Conservation (phyloP, 2,113 vertebrate species). For the Prionailurus bengalensis region DNA sequence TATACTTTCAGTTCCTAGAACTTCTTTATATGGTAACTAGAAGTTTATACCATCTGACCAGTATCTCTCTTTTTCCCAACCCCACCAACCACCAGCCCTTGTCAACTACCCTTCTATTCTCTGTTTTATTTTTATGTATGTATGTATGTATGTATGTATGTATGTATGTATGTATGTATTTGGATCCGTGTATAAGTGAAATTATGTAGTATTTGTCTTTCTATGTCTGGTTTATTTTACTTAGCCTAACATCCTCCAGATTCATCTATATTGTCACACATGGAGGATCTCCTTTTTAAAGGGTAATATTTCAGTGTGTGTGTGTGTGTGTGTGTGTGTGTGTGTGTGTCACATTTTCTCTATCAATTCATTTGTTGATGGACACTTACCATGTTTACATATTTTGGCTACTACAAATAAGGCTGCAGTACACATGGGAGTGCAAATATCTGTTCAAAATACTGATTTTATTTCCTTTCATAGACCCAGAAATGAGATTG, state of each 20-base stretch:
- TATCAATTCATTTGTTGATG: background rate
- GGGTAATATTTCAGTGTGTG: background rate
- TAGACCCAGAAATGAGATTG: background rate
- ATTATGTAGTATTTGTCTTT: background rate
- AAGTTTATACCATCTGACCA: background rate
- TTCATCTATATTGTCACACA: background rate
- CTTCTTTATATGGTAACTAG: background rate
- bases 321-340: background rate
- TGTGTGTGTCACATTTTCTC: background rate
- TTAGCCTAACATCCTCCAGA: background rate
- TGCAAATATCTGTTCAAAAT: background rate
- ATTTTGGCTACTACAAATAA: background rate
- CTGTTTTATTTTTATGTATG: too few relatives aligned
- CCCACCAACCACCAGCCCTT: fast-evolving
- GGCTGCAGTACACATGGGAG: background rate
- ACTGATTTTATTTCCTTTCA: background rate
- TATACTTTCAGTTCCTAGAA: background rate
- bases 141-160: too few relatives aligned
- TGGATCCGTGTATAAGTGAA: background rate
- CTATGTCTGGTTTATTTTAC: background rate
- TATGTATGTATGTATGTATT: too few relatives aligned
- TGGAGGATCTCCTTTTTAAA: background rate
- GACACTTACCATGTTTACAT: background rate
- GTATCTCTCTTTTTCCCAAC: background rate
- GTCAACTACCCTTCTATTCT: background rate